These are phyloP conservation scores for Phocoena sinus DNA, from an alignment of 2,113 vertebrate genomes.

Conservation along the genomic window DNA sequence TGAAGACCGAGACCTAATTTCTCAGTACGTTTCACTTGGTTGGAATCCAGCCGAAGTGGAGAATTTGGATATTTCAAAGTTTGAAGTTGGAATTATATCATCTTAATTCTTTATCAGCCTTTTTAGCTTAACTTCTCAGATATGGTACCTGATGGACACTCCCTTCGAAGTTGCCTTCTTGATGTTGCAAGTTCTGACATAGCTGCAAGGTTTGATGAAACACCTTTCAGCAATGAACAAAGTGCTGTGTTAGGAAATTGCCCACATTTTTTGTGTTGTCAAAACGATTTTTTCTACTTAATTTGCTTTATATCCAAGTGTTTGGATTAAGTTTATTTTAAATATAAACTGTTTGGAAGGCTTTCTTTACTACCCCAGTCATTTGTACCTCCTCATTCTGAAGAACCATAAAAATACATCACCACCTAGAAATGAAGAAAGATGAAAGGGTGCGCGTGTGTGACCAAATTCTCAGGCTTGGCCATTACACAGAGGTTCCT, in stretches of 20 bases:
- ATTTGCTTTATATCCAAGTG: neutral
- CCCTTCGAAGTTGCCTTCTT: neutral
- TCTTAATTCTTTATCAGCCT: neutral
- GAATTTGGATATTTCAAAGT: neutral
- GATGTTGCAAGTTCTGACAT: neutral
- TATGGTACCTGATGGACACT: fast-evolving
- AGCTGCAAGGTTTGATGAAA: neutral
- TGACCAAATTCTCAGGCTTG: neutral
- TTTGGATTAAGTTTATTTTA: neutral
- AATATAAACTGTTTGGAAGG: neutral
- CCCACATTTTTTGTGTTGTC: neutral
- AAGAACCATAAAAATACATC: neutral
- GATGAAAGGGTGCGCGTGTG: neutral
- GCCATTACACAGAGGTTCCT: neutral
- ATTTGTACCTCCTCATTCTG: neutral
- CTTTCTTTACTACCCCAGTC: neutral
- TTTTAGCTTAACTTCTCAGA: neutral
- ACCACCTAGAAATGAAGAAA: neutral
- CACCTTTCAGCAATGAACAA: neutral
- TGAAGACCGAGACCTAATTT: neutral
- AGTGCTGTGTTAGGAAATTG: neutral
- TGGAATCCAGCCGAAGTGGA: neutral
- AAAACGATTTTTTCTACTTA: neutral
- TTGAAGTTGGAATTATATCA: neutral
- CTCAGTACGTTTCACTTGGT: neutral